These are phyloP conservation scores for Cichlasoma orientale DNA, from an alignment of 2,797 vertebrate species.

Conservation along the genomic window DNA sequence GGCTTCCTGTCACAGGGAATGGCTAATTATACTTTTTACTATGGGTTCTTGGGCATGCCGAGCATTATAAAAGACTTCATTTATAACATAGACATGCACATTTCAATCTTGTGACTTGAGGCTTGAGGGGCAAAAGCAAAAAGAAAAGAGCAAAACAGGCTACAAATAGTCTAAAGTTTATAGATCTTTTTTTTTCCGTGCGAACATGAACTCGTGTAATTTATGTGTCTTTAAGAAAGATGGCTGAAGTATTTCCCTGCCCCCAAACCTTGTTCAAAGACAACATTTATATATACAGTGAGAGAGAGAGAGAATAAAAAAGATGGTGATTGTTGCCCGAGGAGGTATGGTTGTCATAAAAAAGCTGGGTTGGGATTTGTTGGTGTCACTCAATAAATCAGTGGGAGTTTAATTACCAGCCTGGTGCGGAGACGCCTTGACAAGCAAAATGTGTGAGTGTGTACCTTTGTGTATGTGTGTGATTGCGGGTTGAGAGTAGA, in stretches of 20 bases:
- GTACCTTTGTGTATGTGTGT: conserved; percentile 29
- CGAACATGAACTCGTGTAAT: conserved; percentile 29
- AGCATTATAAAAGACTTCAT: conserved; percentile 61
- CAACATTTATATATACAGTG: conserved; percentile 46
- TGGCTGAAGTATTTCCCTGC: conserved; percentile 44
- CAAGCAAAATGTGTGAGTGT: conserved; percentile 69
- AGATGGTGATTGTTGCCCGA: conserved; percentile 78
- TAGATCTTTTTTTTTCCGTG: not conserved
- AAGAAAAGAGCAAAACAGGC: not conserved
- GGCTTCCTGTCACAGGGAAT: conserved; percentile 60
- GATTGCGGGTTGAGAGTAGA: conserved; percentile 49
- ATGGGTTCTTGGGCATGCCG: conserved; percentile 28
- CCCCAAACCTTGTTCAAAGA: conserved; percentile 57
- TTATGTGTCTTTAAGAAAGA: conserved; percentile 64
- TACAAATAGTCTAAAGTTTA: conserved; percentile 5
- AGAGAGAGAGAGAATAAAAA: conserved; percentile 49
- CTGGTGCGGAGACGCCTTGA: conserved; percentile 87
- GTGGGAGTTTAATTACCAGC: conserved; percentile 94
- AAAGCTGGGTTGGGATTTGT: conserved; percentile 89
- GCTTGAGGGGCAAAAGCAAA: conserved; percentile 33
- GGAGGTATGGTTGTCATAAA: conserved; percentile 92
- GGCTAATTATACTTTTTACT: conserved; percentile 61
- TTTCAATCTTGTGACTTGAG: conserved; percentile 65
- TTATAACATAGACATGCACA: conserved; percentile 54
- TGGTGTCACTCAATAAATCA: conserved; percentile 98